These are phyloP conservation scores for Orthosia cruda DNA, from an alignment of 2,888 invertebrate genomes.

Conservation along the genomic window DNA sequence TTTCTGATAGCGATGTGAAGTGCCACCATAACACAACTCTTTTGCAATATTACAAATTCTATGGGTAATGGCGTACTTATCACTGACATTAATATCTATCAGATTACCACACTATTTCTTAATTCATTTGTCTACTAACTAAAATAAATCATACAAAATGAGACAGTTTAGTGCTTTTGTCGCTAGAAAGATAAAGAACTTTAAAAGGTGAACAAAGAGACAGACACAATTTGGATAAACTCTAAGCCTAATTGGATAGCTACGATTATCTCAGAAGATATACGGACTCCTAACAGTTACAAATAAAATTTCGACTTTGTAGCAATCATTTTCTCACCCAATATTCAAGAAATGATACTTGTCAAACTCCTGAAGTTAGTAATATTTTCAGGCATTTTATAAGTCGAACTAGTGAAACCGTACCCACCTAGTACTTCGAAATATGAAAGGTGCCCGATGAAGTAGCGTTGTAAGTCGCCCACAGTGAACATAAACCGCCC, in stretches of 20 bases:
- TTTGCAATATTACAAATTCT: too few relatives aligned
- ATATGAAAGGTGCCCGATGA: conserved; percentile 81
- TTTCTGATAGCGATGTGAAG: too few relatives aligned
- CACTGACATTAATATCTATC: too few relatives aligned
- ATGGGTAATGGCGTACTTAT: too few relatives aligned
- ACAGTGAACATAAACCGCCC: conserved; percentile 67
- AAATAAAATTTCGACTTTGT: too few relatives aligned
- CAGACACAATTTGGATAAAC: not conserved
- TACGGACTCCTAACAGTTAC: not conserved
- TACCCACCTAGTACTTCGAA: conserved; percentile 76
- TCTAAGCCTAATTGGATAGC: not conserved
- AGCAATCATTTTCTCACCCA: not conserved
- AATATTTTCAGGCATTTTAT: not conserved
- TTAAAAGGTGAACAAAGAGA: not conserved
- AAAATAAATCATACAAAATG: not conserved
- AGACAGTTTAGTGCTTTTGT: not conserved
- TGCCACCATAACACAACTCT: too few relatives aligned
- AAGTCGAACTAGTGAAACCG: conserved; percentile 59
- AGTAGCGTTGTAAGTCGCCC: conserved; percentile 70
- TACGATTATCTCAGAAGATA: too few relatives aligned
- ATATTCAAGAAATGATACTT: not conserved
- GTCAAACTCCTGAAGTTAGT: too few relatives aligned
- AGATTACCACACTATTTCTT: too few relatives aligned
- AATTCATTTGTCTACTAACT: not conserved
- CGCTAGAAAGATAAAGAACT: not conserved